Percentiles rank a stretch among this genome's conserved stretches.
phyloP scores from a whole-genome alignment of 2,797 vertebrate genomes.

The Serranus cabrilla region DNA sequence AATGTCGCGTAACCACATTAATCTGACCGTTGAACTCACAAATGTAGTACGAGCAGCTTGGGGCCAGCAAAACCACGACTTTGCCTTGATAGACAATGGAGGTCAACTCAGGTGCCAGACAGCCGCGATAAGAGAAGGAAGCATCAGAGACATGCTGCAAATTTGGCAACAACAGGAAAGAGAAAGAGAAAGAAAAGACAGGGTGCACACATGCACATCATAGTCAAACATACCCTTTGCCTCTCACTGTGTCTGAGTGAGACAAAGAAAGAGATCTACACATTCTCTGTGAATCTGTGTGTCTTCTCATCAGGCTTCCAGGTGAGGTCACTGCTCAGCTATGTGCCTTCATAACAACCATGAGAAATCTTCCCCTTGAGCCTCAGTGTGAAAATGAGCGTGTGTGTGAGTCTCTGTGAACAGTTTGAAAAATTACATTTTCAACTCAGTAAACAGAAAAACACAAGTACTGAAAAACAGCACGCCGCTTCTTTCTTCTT shows the following conservation, averaged over 20 bases:
- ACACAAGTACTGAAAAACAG: slow-evolving; percentile 6
- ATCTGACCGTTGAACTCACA: slow-evolving; percentile 23
- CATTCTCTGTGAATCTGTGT: slow-evolving; percentile 48
- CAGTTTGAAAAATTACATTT: slow-evolving; percentile 35
- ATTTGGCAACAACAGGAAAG: slow-evolving; percentile 22
- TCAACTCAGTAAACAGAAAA: slow-evolving; percentile 27
- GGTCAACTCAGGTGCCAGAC: slow-evolving; percentile 32
- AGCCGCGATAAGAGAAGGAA: slow-evolving; percentile 15
- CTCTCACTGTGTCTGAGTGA: background rate
- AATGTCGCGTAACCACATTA: slow-evolving; percentile 7
- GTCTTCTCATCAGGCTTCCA: slow-evolving; percentile 63
- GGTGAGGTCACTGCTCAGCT: slow-evolving; percentile 80
- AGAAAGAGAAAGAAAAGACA: slow-evolving; percentile 3
- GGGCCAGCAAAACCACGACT: background rate
- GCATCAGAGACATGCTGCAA: slow-evolving; percentile 1
- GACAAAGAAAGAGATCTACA: slow-evolving; percentile 6
- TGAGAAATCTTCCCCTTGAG: slow-evolving; percentile 59
- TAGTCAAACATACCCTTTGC: background rate
- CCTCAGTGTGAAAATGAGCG: slow-evolving; percentile 19
- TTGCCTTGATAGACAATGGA: slow-evolving; percentile 15
- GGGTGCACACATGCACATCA: background rate
- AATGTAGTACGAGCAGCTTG: background rate
- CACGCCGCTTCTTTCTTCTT: background rate
- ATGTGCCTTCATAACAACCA: slow-evolving; percentile 70
- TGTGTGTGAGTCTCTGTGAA: slow-evolving; percentile 8